Conservation (phyloP, 2,888 invertebrate species). For the Acronicta psi region DNA sequence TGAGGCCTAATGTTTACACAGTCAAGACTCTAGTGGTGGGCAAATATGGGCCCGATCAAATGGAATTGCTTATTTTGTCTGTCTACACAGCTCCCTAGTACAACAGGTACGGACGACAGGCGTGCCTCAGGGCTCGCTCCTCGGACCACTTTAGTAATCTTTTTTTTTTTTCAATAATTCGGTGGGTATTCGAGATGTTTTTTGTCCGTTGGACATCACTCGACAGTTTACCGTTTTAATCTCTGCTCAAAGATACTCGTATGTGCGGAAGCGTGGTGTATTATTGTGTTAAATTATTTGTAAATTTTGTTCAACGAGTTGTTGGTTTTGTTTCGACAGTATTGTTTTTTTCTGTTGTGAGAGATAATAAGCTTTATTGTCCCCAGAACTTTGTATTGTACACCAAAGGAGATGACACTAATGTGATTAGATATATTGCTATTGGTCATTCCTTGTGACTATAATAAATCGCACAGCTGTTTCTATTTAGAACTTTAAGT, state of each 20-base stretch:
- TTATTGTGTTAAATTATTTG: slow-evolving; percentile 74
- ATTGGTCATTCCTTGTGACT: not conserved
- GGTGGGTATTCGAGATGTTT: slow-evolving; percentile 75
- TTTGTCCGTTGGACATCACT: slow-evolving; percentile 73
- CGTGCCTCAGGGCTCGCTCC: slow-evolving; percentile 75
- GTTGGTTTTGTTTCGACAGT: slow-evolving; percentile 46
- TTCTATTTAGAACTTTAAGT: not conserved
- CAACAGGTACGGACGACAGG: slow-evolving; percentile 81
- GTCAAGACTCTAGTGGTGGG: slow-evolving; percentile 88
- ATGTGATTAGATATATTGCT: slow-evolving; percentile 6
- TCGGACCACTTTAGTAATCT: slow-evolving; percentile 71
- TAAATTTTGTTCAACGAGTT: slow-evolving; percentile 63
- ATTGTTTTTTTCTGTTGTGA: slow-evolving; percentile 27
- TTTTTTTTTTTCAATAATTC: slow-evolving; percentile 76
- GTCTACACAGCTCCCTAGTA: slow-evolving; percentile 84
- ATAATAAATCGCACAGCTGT: too few relatives aligned
- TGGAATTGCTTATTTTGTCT: slow-evolving; percentile 89
- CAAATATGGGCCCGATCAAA: slow-evolving; percentile 87
- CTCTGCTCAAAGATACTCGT: slow-evolving; percentile 72
- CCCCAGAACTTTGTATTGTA: slow-evolving; percentile 1
- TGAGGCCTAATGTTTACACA: slow-evolving; percentile 86
- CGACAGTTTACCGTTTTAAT: slow-evolving; percentile 79
- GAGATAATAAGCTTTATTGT: slow-evolving; percentile 20
- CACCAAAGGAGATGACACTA: not conserved
- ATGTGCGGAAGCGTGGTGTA: slow-evolving; percentile 73